Percentiles rank a stretch among this genome's conserved stretches.
Conservation (phyloP, 2,888 invertebrate species). For the Ecliptopera silaceata region DNA sequence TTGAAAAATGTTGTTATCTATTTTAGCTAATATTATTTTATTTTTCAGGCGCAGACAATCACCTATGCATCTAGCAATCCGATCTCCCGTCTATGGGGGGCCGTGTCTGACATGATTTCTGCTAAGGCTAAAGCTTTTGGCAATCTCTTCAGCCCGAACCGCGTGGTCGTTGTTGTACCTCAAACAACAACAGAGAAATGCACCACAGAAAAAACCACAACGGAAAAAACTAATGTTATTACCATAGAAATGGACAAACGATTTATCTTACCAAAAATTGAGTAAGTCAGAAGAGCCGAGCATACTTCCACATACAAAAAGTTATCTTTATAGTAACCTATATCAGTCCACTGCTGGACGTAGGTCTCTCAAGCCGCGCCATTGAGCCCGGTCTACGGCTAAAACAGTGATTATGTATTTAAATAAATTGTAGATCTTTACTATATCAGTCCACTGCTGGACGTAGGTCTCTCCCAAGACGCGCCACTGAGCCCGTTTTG, state of each 20-base stretch:
- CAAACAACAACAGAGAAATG: background rate
- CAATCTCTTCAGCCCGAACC: conserved; percentile 19
- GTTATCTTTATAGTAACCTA: too few relatives aligned
- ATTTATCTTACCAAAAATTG: background rate
- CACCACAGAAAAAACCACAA: conserved; percentile 2
- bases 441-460: too few relatives aligned
- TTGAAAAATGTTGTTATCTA: too few relatives aligned
- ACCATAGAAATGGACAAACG: conserved; percentile 6
- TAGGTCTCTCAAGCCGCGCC: too few relatives aligned
- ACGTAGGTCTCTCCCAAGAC: too few relatives aligned
- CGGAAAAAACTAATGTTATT: conserved; percentile 6
- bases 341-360: too few relatives aligned
- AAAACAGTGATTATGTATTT: too few relatives aligned
- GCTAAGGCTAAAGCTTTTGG: conserved; percentile 29
- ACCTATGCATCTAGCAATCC: conserved; percentile 17
- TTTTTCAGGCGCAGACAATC: conserved; percentile 18
- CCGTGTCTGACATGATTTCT: conserved; percentile 17
- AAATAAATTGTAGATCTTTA: too few relatives aligned
- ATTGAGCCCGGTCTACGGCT: too few relatives aligned
- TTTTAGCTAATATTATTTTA: background rate
- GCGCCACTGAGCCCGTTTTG: too few relatives aligned
- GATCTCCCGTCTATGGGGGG: conserved; percentile 16
- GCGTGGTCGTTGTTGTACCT: conserved; percentile 21
- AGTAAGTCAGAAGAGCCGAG: too few relatives aligned
- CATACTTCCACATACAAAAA: too few relatives aligned